Base-by-base conservation (phyloP, 2,888 invertebrate genomes). In the Sympetrum striolatum region DNA sequence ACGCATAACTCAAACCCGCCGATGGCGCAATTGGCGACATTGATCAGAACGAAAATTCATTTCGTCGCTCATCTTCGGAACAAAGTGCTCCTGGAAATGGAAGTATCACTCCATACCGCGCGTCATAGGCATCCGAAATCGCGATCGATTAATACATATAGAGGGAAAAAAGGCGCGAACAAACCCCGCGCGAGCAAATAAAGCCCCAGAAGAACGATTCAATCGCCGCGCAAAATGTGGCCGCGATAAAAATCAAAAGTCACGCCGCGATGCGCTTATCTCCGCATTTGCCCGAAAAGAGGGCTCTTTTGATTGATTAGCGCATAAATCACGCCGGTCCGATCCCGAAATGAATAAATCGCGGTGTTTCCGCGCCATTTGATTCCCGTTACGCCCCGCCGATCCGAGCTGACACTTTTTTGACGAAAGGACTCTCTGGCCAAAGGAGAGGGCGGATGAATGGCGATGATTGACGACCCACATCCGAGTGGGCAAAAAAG, bases 301-400 rank as follows among this genome's bases (percentile, higher is more conserved):
- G 73, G 15, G 25, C 25, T 25, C 31, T 73, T 73, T 73, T 73
- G 73, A 73, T 73, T 31, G 73, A 73, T 73, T 73, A 73, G 73
- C 73, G 73, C 73, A 73, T 73, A 73, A 31, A 73, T 73, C 73
- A 73, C 73, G 73, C 73, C 31, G 31, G 64, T 5, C 64, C 64
- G 64, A 8, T 73, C 25, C 25, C 25, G 31, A 73, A 73, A 73
- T 73, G 73, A 73, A 73, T 73, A 73, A 73, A 73, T 73, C 73
- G 73, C 35, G 86, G 15, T 64, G 37, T 60, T 64, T 86, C 86
- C 86, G n/a, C 86, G 86, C 60, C 37, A 86, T 86, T 86, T 86
- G 60, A 82, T 82, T 58, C 82, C n/a, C 58, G 82, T 82, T 58
- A 58, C 82, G 35, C 58, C 22, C 58, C 18, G n/a, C 86, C 86